Evolutionary conservation across 2,888 invertebrate genomes (phyloP).

Genomic region (Pollenia amentaria): DNA sequence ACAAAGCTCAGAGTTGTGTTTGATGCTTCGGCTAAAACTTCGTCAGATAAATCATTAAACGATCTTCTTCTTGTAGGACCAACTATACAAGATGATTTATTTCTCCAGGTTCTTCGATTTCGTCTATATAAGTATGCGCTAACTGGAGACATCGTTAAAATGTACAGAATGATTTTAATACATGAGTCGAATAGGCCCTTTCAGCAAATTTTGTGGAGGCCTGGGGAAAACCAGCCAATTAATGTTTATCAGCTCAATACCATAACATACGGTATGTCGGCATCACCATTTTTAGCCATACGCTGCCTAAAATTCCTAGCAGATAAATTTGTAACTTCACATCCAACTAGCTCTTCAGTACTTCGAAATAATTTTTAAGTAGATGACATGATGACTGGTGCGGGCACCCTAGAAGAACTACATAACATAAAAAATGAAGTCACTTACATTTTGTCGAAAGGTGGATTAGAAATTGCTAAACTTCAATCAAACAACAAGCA

Average conservation of each 20-base stretch:
- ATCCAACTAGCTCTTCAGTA: constrained; percentile 10
- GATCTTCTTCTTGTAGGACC: constrained; percentile 40
- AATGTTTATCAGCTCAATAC: constrained; percentile 39
- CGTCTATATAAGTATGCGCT: constrained; percentile 19
- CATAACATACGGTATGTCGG: constrained; percentile 24
- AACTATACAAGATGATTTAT: constrained; percentile 39
- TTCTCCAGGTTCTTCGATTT: constrained; percentile 42
- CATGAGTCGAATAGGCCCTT: constrained; percentile 5
- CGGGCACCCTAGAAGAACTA: constrained; percentile 15
- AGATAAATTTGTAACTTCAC: constrained; percentile 28
- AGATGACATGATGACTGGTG: constrained; percentile 31
- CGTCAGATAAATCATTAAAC: constrained; percentile 29
- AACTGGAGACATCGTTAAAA: constrained; percentile 43
- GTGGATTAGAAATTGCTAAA: constrained; percentile 40
- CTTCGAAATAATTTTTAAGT: constrained; percentile 37
- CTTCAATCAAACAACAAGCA: constrained; percentile 27
- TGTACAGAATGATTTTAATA: constrained; percentile 40
- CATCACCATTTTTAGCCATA: constrained; percentile 40
- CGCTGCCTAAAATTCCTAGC: constrained; percentile 23
- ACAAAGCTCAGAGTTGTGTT: constrained; percentile 33
- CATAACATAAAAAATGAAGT: constrained; percentile 26
- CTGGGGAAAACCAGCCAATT: constrained; percentile 18
- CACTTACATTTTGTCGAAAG: constrained; percentile 22
- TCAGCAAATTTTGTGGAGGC: constrained; percentile 44
- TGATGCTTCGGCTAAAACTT: constrained; percentile 28